Conservation (phyloP, 2,113 vertebrate genomes). For the Barnardius zonarius region DNA sequence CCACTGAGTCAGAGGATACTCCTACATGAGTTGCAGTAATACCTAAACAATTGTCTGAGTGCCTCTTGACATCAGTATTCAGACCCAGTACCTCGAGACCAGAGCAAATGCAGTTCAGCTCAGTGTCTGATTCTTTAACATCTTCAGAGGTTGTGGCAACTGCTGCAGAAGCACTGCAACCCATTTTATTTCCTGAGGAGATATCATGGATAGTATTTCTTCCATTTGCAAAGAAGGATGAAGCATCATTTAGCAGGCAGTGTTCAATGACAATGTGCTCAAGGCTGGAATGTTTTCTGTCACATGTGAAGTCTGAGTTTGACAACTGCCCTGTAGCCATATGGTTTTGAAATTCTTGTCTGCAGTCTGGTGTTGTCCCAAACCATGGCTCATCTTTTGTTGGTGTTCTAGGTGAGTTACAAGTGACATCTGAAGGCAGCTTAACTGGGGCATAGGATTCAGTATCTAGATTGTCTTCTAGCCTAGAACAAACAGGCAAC, state of each 20-base stretch:
- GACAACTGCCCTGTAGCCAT: background rate
- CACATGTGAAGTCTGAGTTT: background rate
- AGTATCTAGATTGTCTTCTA: background rate
- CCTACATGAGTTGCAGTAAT: slow-evolving; percentile 56
- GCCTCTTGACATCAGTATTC: slow-evolving; percentile 34
- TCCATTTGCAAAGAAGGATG: background rate
- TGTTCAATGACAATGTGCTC: background rate
- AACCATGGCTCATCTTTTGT: background rate
- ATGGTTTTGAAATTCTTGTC: background rate
- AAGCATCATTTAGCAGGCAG: background rate
- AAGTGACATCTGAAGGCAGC: background rate
- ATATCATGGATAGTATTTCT: background rate
- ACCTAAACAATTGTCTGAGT: background rate
- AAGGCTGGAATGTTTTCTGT: slow-evolving; percentile 47
- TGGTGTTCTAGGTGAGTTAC: slow-evolving; percentile 23
- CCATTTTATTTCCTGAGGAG: background rate
- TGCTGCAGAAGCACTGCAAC: background rate
- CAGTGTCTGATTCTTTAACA: background rate
- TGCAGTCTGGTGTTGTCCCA: background rate
- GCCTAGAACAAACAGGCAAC: background rate
- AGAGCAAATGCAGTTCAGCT: slow-evolving; percentile 11
- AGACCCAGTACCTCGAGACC: slow-evolving; percentile 69
- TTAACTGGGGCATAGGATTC: background rate
- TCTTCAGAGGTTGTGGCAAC: background rate
- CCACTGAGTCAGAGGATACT: background rate